Conservation (phyloP, 2,888 invertebrate genomes). For the Phaonia tiefii region DNA sequence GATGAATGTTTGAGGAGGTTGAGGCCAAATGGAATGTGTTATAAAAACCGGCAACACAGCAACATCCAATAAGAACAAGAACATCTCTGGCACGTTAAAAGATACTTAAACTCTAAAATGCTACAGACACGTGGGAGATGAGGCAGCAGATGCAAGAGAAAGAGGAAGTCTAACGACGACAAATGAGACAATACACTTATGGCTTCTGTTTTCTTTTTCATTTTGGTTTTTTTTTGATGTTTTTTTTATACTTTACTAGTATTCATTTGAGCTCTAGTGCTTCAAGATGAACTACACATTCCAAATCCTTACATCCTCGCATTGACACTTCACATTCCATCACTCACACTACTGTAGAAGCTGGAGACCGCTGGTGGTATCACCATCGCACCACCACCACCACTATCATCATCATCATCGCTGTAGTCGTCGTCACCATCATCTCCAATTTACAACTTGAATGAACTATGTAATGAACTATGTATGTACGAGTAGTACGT, state of each 20-base stretch:
- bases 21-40: conserved; percentile 1
- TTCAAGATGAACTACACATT: conserved; percentile 5
- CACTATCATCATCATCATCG: not conserved
- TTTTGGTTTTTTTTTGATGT: not conserved
- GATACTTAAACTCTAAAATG: conserved; percentile 20
- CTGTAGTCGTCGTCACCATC: not conserved
- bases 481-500: not conserved
- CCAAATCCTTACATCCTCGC: not conserved
- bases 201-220: not conserved
- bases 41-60: not conserved
- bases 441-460: not conserved
- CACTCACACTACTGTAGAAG: not conserved
- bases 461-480: conserved; percentile 15
- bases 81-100: conserved; percentile 15
- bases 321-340: not conserved
- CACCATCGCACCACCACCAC: too few species aligned
- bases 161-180: too few species aligned
- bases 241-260: too few species aligned
- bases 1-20: not conserved
- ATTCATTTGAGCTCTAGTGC: not conserved
- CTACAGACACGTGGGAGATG: conserved; percentile 3
- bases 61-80: not conserved
- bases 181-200: conserved; percentile 23
- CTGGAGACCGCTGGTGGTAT: too few species aligned
- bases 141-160: not conserved